Evolutionary conservation across 2,797 vertebrate genomes (phyloP).

Genomic region (Cynopterus sphinx): DNA sequence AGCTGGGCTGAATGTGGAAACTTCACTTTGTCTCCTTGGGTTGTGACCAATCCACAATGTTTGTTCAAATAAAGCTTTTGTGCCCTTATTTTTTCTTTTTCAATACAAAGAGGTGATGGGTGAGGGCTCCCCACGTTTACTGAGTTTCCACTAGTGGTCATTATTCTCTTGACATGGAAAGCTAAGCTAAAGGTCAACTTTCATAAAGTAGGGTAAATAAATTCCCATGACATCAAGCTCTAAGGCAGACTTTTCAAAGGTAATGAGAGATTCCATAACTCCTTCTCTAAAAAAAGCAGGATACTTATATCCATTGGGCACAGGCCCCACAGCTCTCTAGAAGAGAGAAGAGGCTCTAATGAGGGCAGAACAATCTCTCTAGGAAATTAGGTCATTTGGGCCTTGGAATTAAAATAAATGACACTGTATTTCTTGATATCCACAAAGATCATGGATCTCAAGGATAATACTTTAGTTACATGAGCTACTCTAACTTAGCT

Average conservation of each 20-base stretch:
- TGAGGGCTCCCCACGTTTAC: not conserved
- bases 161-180: slow-evolving; percentile 20
- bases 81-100: not conserved
- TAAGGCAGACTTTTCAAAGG: not conserved
- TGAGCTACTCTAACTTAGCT: not conserved
- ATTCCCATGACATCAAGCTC: not conserved
- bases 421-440: not conserved
- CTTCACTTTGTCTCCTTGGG: not conserved
- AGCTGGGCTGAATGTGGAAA: not conserved
- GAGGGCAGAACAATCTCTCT: not conserved
- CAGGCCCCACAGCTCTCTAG: not conserved
- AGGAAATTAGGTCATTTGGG: not conserved
- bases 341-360: not conserved
- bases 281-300: not conserved
- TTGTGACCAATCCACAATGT: not conserved
- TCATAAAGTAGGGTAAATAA: not conserved
- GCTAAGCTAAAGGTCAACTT: slow-evolving; percentile 31
- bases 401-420: not conserved
- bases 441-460: not conserved
- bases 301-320: not conserved
- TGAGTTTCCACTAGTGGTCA: not conserved
- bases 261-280: not conserved
- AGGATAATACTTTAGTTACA: not conserved
- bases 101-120: not conserved
- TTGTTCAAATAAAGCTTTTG: not conserved